A percentile compares a stretch with the other conserved stretches of the same genome.
phyloP scores from a whole-genome alignment of 2,888 invertebrate genomes.

The Rapana venosa region DNA sequence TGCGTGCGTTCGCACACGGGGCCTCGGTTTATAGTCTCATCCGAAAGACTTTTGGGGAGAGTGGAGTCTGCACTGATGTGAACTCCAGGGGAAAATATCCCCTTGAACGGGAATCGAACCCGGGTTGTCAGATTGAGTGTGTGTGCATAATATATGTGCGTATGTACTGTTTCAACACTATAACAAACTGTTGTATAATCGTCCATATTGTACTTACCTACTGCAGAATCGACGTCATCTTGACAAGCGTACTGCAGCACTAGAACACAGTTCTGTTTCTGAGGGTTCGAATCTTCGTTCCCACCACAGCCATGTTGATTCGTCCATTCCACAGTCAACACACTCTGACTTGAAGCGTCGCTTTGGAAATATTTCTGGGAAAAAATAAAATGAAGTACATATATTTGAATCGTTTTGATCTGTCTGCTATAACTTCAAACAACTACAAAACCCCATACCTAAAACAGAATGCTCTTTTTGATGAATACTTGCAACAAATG shows the following conservation, averaged over 20 bases:
- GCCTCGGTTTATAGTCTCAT: too few relatives aligned
- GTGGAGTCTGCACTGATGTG: too few relatives aligned
- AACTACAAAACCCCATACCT: too few relatives aligned
- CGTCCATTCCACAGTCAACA: slow-evolving; percentile 76
- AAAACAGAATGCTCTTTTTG: too few relatives aligned
- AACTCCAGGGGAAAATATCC: too few relatives aligned
- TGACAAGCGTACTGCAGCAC: slow-evolving; percentile 77
- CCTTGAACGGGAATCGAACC: too few relatives aligned
- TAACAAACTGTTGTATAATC: background rate
- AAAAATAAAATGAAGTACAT: background rate
- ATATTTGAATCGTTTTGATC: too few relatives aligned
- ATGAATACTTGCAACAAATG: too few relatives aligned
- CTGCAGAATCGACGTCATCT: slow-evolving; percentile 53
- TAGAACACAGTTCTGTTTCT: slow-evolving; percentile 76
- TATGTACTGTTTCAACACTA: background rate
- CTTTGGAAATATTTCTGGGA: slow-evolving; percentile 77
- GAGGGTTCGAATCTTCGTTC: slow-evolving; percentile 73
- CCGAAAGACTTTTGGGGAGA: too few relatives aligned
- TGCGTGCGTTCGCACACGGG: too few relatives aligned
- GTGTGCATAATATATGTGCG: slow-evolving; percentile 4
- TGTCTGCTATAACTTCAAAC: too few relatives aligned
- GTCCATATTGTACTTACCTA: slow-evolving; percentile 47
- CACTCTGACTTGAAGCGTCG: slow-evolving; percentile 63
- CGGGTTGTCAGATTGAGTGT: too few relatives aligned
- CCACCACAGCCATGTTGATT: slow-evolving; percentile 79